Conservation (phyloP, 1,140 invertebrate species). For the Listronotus bonariensis region DNA sequence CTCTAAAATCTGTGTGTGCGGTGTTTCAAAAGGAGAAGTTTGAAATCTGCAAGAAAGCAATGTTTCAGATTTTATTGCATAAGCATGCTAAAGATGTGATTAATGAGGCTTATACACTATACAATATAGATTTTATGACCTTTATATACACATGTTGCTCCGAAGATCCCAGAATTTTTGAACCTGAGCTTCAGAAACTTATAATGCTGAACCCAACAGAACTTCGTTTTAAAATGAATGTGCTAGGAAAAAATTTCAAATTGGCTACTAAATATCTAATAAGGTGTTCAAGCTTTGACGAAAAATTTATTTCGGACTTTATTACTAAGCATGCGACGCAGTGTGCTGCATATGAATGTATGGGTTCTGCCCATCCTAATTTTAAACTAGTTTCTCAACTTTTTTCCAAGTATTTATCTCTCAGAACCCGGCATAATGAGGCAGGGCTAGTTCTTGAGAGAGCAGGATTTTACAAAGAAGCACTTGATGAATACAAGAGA, state of each 20-base stretch:
- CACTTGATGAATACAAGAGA: constrained; percentile 33
- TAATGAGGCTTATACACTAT: constrained; percentile 29
- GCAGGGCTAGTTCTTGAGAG: constrained; percentile 39
- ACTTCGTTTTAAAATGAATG: constrained; percentile 34
- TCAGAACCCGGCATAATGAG: constrained; percentile 29
- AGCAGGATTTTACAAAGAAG: constrained; percentile 35
- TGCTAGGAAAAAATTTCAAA: constrained; percentile 25
- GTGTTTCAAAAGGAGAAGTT: constrained; percentile 12
- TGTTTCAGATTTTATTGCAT: constrained; percentile 26
- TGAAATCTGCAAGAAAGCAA: constrained; percentile 23
- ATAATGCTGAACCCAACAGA: constrained; percentile 30
- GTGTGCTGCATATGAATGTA: constrained; percentile 34
- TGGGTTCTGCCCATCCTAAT: constrained; percentile 10
- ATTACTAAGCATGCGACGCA: constrained; percentile 36
- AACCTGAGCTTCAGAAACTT: constrained; percentile 34
- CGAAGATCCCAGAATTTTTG: constrained; percentile 41
- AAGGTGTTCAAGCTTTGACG: constrained; percentile 8
- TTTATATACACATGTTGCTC: constrained; percentile 35
- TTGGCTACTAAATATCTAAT: constrained; percentile 38
- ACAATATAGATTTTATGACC: constrained; percentile 38
- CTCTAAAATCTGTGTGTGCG: constrained; percentile 34
- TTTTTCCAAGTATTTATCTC: constrained; percentile 33
- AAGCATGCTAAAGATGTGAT: constrained; percentile 33
- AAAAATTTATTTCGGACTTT: constrained; percentile 30
- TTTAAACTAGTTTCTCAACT: constrained; percentile 32